Conservation (phyloP, 2,888 invertebrate genomes). For the Pachliopta kotzebuea region DNA sequence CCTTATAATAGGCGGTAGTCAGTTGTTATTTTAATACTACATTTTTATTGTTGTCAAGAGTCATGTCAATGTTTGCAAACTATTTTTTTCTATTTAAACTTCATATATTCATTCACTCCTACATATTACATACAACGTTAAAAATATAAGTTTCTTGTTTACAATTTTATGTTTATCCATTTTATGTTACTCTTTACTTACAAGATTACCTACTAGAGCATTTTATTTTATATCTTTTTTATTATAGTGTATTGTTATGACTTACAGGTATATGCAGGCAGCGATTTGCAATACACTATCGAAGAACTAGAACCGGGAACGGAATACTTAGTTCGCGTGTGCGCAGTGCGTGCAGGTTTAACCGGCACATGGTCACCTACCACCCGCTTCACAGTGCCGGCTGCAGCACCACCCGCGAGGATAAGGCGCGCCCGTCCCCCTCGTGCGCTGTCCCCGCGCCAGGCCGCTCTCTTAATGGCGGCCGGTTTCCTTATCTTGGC, state of each 20-base stretch:
- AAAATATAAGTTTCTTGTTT: no score
- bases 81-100: no score
- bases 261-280: conserved; percentile 83
- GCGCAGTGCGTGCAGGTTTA: conserved; percentile 85
- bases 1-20: no score
- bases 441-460: conserved; percentile 77
- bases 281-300: conserved; percentile 81
- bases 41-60: no score
- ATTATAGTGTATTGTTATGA: neutral
- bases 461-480: conserved; percentile 83
- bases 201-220: no score
- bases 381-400: conserved; percentile 74
- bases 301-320: conserved; percentile 86
- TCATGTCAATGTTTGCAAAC: no score
- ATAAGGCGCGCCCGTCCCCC: conserved; percentile 81
- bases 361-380: conserved; percentile 86
- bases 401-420: conserved; percentile 73
- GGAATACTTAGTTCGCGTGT: conserved; percentile 89
- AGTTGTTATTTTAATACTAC: no score
- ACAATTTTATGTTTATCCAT: no score
- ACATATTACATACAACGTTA: no score
- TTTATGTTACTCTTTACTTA: no score
- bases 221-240: no score
- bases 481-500: conserved; percentile 82
- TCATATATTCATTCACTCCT: no score